Conservation (phyloP, 1,140 invertebrate species). For the Drosophila athabasca region DNA sequence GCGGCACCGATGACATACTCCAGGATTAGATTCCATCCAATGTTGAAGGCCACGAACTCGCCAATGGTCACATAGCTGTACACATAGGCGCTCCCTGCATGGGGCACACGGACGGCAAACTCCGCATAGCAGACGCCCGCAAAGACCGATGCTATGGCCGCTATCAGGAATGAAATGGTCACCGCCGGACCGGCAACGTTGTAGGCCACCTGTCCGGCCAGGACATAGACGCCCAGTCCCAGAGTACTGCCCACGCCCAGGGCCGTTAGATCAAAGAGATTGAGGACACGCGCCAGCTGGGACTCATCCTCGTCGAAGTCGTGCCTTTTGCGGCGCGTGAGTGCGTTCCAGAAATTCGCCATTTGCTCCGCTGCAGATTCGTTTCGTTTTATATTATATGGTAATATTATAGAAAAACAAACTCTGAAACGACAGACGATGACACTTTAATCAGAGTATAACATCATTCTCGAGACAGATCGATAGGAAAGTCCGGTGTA, state of each 20-base stretch:
- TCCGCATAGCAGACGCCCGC: conserved; percentile 95
- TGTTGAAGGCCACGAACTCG: conserved; percentile 91
- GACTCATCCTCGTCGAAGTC: conserved; percentile 85
- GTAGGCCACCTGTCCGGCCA: conserved; percentile 94
- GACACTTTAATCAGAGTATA: too few relatives aligned
- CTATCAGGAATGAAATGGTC: conserved; percentile 94
- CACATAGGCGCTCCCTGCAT: conserved; percentile 93
- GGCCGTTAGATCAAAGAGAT: conserved; percentile 90
- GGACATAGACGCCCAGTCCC: conserved; percentile 96
- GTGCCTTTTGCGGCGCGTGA: conserved; percentile 84
- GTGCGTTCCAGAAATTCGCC: conserved; percentile 83
- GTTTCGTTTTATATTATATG: too few relatives aligned
- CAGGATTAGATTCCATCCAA: conserved; percentile 95
- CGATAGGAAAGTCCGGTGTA: too few relatives aligned
- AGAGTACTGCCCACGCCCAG: conserved; percentile 94
- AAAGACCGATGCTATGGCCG: conserved; percentile 94
- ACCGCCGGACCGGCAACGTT: conserved; percentile 94
- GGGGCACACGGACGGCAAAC: conserved; percentile 93
- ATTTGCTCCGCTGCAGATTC: conserved; percentile 11
- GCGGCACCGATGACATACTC: conserved; percentile 96
- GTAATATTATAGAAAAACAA: too few relatives aligned
- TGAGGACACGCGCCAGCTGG: conserved; percentile 90
- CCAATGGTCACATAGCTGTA: conserved; percentile 95
- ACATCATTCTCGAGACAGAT: too few relatives aligned
- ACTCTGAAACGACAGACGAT: too few relatives aligned